phyloP scores from a whole-genome alignment of 2,797 vertebrate species.

The Columba guinea region DNA sequence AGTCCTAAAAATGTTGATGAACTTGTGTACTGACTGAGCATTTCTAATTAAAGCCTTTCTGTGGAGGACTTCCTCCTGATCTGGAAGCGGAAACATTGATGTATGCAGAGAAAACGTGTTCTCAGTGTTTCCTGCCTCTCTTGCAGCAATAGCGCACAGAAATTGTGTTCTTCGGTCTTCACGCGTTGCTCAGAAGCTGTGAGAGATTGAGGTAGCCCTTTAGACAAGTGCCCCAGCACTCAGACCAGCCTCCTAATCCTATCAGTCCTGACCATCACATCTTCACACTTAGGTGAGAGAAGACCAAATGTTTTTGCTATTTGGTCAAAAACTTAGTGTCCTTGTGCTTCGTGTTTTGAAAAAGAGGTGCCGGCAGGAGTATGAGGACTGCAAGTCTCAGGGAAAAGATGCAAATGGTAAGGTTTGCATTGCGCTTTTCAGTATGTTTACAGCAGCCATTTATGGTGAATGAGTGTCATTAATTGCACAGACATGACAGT shows the following conservation, averaged over 20 bases:
- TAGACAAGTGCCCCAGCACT: not conserved
- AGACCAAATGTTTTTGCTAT: not conserved
- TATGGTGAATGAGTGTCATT: not conserved
- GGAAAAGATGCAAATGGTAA: not conserved
- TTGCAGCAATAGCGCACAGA: not conserved
- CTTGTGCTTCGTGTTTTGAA: not conserved
- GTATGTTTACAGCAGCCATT: not conserved
- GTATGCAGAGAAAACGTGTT: not conserved
- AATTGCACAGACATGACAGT: fast-evolving
- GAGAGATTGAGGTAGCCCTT: not conserved
- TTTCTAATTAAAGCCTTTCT: not conserved
- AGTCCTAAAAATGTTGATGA: not conserved
- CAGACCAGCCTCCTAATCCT: not conserved
- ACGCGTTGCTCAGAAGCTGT: not conserved
- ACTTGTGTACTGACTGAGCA: not conserved
- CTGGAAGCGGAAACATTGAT: constrained; percentile 31
- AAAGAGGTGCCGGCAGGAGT: not conserved
- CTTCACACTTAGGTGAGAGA: not conserved
- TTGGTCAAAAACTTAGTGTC: not conserved
- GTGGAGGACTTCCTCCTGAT: not conserved
- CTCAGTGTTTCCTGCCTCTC: constrained; percentile 34
- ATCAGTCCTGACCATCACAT: not conserved
- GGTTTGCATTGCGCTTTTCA: not conserved
- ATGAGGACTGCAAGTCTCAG: not conserved
- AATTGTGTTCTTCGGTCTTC: not conserved